Conservation (phyloP, 2,797 vertebrate species). For the Amniataba percoides region DNA sequence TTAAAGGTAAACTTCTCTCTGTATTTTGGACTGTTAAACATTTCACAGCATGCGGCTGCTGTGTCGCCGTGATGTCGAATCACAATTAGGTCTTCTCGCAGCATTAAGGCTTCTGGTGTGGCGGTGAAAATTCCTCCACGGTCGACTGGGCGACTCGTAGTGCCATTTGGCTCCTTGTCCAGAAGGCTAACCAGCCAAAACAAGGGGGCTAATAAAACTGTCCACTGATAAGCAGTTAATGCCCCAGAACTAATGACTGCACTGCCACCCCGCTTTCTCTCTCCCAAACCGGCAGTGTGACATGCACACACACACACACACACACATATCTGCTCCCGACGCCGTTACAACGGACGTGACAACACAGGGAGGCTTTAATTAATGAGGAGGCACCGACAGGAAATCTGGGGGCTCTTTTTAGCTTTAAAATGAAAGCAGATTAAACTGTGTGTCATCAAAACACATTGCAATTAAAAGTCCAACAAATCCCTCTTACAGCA, state of each 20-base stretch:
- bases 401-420: not conserved
- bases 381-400: not conserved
- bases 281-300: slow-evolving; percentile 16
- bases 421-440: not conserved
- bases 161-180: slow-evolving; percentile 64
- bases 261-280: slow-evolving; percentile 28
- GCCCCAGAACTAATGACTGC: slow-evolving; percentile 75
- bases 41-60: slow-evolving; percentile 22
- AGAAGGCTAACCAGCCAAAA: slow-evolving; percentile 70
- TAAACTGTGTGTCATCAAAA: not conserved
- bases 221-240: slow-evolving; percentile 73
- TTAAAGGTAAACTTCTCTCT: not conserved
- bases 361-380: slow-evolving; percentile 1
- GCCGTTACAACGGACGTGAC: not conserved
- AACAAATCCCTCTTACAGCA: not conserved
- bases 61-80: slow-evolving; percentile 1
- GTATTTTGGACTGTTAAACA: slow-evolving; percentile 5
- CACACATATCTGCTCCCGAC: slow-evolving; percentile 21
- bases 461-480: not conserved
- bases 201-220: slow-evolving; percentile 68
- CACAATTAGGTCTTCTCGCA: slow-evolving; percentile 21
- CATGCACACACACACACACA: slow-evolving; percentile 9
- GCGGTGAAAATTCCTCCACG: slow-evolving; percentile 46
- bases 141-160: slow-evolving; percentile 55
- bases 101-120: slow-evolving; percentile 31